Evolutionary conservation across 2,113 vertebrate species (phyloP), one percentile per base, ranked within the genome.

Genomic region (Crocuta crocuta): DNA sequence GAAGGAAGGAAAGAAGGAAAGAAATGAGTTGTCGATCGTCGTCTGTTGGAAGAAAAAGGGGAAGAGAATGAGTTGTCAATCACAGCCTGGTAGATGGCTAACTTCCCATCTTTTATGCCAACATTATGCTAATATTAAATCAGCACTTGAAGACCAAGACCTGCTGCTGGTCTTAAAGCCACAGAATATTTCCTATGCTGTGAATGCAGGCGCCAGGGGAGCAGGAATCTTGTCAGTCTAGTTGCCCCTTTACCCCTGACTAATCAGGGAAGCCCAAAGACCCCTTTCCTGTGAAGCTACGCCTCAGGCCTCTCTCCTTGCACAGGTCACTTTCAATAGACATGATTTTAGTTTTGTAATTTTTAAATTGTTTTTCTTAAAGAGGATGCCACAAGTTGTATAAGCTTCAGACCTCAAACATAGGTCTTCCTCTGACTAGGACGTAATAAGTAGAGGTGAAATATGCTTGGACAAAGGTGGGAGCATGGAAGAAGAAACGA

Each of bases 291-390:
- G 4, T 73, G 85, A 74, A 55, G 66, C 9, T 45, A 61, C 85
- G 31, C 10, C 45, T 43, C 71, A 50, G 4, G 7, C 26, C 65
- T 85, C 16, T 35, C 91, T 12, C 82, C n/a, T 80, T 23, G 8
- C 33, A 50, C 2, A 7, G 24, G 7, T 26, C 15, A 24, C 10
- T 80, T 74, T 95, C 45, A 24, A 78, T 31, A 53, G 21, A 53
- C 33, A 21, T 35, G 71, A 43, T 48, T 85, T 45, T 86, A 55
- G 61, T 80, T 78, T 45, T 35, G 2, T 70, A 76, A 80, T 89
- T 92, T 92, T 87, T 71, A 16, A 55, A 81, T 61, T 71, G 33
- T 53, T 95, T 93, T 93, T 85, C 43, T 91, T 78, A 80, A 93
- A 74, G 19, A 94, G 9, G 17, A 39, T 1, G 0, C 35, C 10